Conservation (phyloP, 1,140 invertebrate genomes). For the Melanaphis sacchari region DNA sequence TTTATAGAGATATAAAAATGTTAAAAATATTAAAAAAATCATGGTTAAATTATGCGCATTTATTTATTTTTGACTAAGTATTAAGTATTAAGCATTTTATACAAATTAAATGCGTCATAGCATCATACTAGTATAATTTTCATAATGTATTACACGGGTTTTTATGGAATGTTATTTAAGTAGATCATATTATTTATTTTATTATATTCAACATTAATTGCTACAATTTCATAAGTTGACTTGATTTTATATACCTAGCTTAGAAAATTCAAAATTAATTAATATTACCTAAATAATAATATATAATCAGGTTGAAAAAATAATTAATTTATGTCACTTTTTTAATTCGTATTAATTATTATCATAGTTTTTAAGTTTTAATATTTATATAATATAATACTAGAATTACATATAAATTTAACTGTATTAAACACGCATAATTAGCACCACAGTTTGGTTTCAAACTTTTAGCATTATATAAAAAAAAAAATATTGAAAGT, state of each 20-base stretch:
- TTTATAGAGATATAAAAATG: no score
- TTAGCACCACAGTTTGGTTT: neutral
- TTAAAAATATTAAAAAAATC: neutral
- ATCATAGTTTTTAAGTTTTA: neutral
- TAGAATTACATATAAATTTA: neutral
- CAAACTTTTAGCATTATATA: neutral
- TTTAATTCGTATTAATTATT: neutral
- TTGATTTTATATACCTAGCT: neutral
- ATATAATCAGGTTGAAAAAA: neutral
- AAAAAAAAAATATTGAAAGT: neutral
- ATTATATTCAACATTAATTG: neutral
- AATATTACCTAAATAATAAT: neutral
- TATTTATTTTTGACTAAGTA: neutral
- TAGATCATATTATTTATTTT: neutral
- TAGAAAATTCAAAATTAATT: neutral
- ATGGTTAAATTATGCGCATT: neutral
- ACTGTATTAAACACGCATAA: neutral
- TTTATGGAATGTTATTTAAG: neutral
- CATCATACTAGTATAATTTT: neutral
- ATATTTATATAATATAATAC: neutral
- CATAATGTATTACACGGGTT: neutral
- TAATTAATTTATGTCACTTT: neutral
- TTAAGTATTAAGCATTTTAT: neutral
- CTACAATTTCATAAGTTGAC: neutral
- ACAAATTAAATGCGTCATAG: neutral